Evolutionary conservation across 2,888 invertebrate species (phyloP).

Genomic region (Uropetala carovei): DNA sequence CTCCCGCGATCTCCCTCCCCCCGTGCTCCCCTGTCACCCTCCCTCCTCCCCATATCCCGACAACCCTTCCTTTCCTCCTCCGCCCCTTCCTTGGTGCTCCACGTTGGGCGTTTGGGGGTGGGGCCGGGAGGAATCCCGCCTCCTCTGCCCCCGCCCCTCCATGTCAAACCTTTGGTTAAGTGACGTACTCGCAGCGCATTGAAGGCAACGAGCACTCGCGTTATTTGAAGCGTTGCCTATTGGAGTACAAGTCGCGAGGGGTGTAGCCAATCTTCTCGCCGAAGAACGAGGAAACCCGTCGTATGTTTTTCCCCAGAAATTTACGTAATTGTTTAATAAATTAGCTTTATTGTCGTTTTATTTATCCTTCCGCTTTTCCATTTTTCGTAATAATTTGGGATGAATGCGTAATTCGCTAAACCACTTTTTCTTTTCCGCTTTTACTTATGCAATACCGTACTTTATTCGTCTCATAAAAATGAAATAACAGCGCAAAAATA

Average conservation of each 20-base stretch:
- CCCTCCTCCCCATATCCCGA: background rate
- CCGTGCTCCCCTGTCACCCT: background rate
- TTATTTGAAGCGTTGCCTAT: background rate
- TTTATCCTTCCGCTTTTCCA: too few species aligned
- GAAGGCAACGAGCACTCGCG: background rate
- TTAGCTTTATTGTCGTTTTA: background rate
- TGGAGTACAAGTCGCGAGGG: background rate
- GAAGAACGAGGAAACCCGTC: background rate
- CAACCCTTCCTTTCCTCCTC: background rate
- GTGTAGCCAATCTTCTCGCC: constrained; percentile 13
- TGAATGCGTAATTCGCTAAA: too few species aligned
- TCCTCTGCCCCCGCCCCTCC: too few species aligned
- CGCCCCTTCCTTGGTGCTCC: background rate
- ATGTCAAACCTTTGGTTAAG: too few species aligned
- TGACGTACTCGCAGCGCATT: background rate
- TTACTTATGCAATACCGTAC: too few species aligned
- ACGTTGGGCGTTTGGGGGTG: background rate
- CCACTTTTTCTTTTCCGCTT: too few species aligned
- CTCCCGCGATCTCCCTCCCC: background rate
- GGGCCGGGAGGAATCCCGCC: too few species aligned
- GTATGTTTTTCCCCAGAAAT: background rate
- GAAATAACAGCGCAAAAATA: too few species aligned
- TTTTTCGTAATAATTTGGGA: too few species aligned
- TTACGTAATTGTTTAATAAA: background rate
- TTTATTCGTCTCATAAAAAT: too few species aligned